Conservation (phyloP, 2,888 invertebrate genomes). For the Dicranocentrus wangi region DNA sequence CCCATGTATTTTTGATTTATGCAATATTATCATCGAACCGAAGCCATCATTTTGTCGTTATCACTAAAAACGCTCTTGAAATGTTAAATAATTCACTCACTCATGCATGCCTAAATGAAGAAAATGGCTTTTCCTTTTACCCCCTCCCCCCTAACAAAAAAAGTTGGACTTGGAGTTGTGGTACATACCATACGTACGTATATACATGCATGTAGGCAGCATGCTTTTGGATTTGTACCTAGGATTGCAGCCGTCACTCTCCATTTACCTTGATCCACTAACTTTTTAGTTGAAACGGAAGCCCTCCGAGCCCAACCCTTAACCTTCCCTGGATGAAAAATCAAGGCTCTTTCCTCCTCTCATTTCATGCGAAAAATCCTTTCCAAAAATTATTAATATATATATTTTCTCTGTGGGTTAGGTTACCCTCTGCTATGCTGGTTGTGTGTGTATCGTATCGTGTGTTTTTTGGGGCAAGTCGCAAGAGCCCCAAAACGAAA, state of each 20-base stretch:
- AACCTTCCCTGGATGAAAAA: slow-evolving; percentile 12
- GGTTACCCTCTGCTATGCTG: too few species aligned
- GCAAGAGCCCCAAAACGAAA: not conserved
- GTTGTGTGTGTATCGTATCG: too few species aligned
- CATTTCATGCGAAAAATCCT: slow-evolving; percentile 1
- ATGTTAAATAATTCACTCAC: slow-evolving; percentile 5
- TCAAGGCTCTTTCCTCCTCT: not conserved
- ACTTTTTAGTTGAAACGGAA: slow-evolving; percentile 6
- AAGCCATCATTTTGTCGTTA: slow-evolving; percentile 1
- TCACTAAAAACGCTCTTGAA: slow-evolving; percentile 7
- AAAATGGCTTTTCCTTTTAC: not conserved
- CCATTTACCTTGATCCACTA: slow-evolving; percentile 26
- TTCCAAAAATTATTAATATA: not conserved
- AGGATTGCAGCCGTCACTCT: slow-evolving; percentile 1
- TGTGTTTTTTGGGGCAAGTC: too few species aligned
- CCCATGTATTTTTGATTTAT: too few species aligned
- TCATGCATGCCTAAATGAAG: not conserved
- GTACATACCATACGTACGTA: not conserved
- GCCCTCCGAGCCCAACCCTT: slow-evolving; percentile 30
- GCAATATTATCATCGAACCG: not conserved
- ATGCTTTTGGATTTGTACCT: not conserved
- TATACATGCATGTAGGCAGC: not conserved
- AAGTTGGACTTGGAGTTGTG: too few species aligned
- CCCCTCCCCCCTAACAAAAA: not conserved
- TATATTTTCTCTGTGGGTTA: not conserved